Conservation (phyloP, 2,797 vertebrate species). For the Myotis planiceps region DNA sequence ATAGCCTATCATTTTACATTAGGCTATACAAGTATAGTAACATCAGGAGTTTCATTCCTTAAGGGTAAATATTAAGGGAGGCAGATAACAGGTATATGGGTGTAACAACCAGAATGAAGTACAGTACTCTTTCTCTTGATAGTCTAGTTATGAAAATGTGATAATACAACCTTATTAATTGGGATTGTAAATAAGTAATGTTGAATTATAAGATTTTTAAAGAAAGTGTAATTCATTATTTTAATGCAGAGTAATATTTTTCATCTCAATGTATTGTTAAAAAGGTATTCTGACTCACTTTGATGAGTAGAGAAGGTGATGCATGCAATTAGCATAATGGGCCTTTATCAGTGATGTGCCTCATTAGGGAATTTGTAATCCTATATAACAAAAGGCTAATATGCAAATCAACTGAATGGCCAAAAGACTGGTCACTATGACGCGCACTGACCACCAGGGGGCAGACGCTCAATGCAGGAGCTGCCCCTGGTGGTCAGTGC, state of each 20-base stretch:
- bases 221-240: slow-evolving; percentile 2
- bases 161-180: slow-evolving; percentile 28
- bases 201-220: background rate
- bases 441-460: no score
- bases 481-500: no score
- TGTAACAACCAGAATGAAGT: slow-evolving; percentile 25
- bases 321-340: background rate
- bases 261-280: background rate
- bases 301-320: background rate
- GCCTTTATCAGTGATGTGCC: background rate
- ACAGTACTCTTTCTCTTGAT: background rate
- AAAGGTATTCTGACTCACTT: background rate
- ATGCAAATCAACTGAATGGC: no score
- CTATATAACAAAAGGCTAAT: no score
- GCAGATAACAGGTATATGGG: background rate
- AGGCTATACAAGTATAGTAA: background rate
- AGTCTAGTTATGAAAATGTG: background rate
- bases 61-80: slow-evolving; percentile 17
- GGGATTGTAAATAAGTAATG: slow-evolving; percentile 1
- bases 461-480: no score
- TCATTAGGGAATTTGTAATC: background rate
- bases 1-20: background rate
- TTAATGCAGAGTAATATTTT: background rate
- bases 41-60: background rate
- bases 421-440: no score